Evolutionary conservation across 2,888 invertebrate species (phyloP).

Genomic region (Physocephala rufipes): DNA sequence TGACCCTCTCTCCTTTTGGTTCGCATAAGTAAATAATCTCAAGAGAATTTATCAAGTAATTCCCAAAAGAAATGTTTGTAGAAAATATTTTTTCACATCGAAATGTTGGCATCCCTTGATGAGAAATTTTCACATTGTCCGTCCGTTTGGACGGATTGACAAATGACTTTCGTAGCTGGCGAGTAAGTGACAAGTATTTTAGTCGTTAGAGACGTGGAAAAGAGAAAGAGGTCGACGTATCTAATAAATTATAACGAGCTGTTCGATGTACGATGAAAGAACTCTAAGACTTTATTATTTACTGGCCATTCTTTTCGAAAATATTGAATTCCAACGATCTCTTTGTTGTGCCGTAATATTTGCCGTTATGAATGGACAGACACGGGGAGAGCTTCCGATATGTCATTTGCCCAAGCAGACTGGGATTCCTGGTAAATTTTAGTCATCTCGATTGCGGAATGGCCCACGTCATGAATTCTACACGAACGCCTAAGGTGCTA

Average conservation of each 20-base stretch:
- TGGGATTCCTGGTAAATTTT: constrained; percentile 54
- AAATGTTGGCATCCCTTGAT: neutral
- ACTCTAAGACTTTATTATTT: too few species aligned
- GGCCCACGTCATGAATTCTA: constrained; percentile 45
- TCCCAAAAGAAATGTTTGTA: neutral
- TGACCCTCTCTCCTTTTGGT: too few species aligned
- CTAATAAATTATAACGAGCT: constrained; percentile 22
- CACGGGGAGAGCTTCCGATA: neutral
- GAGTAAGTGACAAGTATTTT: constrained; percentile 20
- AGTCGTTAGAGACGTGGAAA: constrained; percentile 7
- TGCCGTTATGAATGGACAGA: too few species aligned
- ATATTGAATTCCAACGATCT: too few species aligned
- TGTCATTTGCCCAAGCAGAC: neutral
- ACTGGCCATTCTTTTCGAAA: neutral
- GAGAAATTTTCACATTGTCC: too few species aligned
- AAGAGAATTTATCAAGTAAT: too few species aligned
- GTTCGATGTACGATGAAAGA: neutral
- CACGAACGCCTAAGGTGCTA: constrained; percentile 21
- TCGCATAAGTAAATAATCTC: too few species aligned
- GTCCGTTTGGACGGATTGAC: constrained; percentile 17
- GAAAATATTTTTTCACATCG: neutral
- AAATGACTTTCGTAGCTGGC: constrained; percentile 29
- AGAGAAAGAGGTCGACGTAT: neutral
- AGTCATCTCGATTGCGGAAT: constrained; percentile 58
- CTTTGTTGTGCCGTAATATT: too few species aligned